Conservation (phyloP, 2,797 vertebrate species). For the Siniperca obscura region DNA sequence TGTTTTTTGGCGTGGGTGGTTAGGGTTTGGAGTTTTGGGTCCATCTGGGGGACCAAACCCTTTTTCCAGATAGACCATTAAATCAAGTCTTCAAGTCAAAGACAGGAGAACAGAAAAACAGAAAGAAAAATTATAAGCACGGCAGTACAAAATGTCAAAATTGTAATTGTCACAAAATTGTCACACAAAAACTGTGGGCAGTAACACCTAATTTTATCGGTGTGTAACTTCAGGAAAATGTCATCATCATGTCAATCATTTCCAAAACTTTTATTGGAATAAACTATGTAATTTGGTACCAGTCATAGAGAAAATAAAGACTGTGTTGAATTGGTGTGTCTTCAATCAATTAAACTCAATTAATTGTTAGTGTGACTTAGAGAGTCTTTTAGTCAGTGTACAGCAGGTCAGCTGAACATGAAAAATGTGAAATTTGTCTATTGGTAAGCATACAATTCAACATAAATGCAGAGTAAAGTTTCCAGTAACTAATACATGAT, state of each 20-base stretch:
- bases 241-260: too few relatives aligned
- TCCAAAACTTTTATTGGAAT: not conserved
- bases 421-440: not conserved
- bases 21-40: conserved; percentile 10
- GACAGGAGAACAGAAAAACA: not conserved
- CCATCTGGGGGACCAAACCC: conserved; percentile 12
- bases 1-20: conserved; percentile 19
- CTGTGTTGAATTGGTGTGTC: not conserved
- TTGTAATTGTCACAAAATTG: too few relatives aligned
- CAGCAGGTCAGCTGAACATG: not conserved
- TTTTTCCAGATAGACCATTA: conserved; percentile 15
- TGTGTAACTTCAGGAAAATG: not conserved
- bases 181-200: not conserved
- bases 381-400: not conserved
- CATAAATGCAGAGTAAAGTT: not conserved
- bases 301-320: not conserved
- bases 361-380: not conserved
- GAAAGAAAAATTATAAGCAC: not conserved
- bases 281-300: not conserved
- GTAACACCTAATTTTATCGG: not conserved
- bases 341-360: not conserved
- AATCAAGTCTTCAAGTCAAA: conserved; percentile 17
- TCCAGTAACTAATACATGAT: not conserved
- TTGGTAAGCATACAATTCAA: not conserved
- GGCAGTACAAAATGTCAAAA: not conserved